Evolutionary conservation across 2,888 invertebrate species (phyloP), one percentile per base, ranked within the genome.

Genomic region (Chymomyza amoena): DNA sequence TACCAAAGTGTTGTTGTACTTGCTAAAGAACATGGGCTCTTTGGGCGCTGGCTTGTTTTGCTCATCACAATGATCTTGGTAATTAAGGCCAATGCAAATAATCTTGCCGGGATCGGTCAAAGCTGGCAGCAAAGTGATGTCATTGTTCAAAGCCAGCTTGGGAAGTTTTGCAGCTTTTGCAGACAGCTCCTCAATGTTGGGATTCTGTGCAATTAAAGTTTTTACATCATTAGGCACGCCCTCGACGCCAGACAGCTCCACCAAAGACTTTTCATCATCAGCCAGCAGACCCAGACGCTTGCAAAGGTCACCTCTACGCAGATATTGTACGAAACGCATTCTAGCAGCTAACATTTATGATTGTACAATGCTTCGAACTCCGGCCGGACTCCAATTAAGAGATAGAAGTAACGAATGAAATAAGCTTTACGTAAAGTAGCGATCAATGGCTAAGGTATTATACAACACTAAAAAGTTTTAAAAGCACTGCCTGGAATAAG

Each of bases 1-100:
- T 32, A 95, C 93, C 59, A 98, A 93, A 20, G 94, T 93, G 79
- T 96, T 97, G 2, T 96, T 93, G 89, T 97, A 97, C 92, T 98
- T 98, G 92, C 94, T 96, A 92, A 98, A 98, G 80, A 98, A 95
- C 91, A 97, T 95, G 0, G 98, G 98, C 75, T 96, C 95, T 39
- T 93, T 92, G 0, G 96, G 96, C 0, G 94, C 92, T 0, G 94
- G 93, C 39, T 95, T 89, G 32, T 96, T 95, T 89, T 97, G 97
- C 89, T 97, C 97, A 68, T 94, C 93, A 81, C 97, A 97, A 84
- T 97, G 97, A 50, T 97, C 97, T 68, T 93, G 91, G 91, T 97
- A 98, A 91, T 98, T 97, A 61, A 97, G 93, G 0, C 97, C 97
- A n/a, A 97, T 94, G 89, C 97, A 97, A 0, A 96, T 93, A 0